Percentiles rank a stretch among this genome's conserved stretches.
These are phyloP conservation scores for Coendou prehensilis DNA, from an alignment of 2,797 vertebrate species.

Conservation along the genomic window DNA sequence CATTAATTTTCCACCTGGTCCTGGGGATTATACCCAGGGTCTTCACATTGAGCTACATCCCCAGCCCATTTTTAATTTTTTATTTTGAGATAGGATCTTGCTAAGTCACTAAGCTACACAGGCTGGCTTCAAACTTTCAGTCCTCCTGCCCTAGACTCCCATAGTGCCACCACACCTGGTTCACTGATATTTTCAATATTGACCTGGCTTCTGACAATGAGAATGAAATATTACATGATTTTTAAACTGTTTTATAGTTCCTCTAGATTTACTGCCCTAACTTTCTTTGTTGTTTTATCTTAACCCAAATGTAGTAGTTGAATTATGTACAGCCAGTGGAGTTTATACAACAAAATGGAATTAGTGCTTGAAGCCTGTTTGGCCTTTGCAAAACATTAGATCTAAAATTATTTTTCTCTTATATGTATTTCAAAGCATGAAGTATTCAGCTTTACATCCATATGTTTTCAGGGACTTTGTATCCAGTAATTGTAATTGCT, in stretches of 20 bases:
- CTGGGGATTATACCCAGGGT: neutral
- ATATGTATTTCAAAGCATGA: constrained; percentile 36
- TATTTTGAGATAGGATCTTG: neutral
- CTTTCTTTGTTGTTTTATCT: constrained; percentile 59
- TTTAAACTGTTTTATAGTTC: constrained; percentile 26
- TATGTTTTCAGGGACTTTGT: constrained; percentile 34
- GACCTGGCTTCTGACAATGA: constrained; percentile 10
- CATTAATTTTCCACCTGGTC: neutral
- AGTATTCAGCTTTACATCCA: constrained; percentile 2
- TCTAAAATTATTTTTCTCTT: constrained; percentile 34
- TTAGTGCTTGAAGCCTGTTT: neutral
- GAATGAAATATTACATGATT: constrained; percentile 2
- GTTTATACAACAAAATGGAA: neutral
- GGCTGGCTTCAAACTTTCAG: neutral
- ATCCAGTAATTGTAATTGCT: constrained; percentile 24
- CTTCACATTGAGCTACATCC: neutral
- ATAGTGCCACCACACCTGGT: neutral
- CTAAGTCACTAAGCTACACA: neutral
- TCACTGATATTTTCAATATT: neutral
- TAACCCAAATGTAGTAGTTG: constrained; percentile 19
- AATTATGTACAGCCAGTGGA: neutral
- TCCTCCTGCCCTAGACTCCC: neutral
- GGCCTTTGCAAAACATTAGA: neutral
- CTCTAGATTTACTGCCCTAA: neutral
- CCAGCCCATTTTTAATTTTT: neutral